Base-by-base conservation (phyloP, 2,113 vertebrate genomes). In the Istiophorus platypterus region DNA sequence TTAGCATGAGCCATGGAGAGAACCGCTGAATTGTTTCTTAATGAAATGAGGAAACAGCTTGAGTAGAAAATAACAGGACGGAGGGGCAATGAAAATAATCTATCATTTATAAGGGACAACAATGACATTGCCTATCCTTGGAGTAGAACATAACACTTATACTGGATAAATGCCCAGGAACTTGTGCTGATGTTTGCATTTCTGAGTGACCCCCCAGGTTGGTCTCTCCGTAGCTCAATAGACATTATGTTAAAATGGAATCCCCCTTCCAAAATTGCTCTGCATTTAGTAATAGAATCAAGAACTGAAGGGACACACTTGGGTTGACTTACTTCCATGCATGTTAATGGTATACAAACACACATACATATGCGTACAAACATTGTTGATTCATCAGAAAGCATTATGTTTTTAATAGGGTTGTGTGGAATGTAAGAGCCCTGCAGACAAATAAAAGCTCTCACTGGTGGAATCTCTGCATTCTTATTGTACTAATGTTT, bases 121-220 rank as follows among this genome's bases (percentile, higher is more conserved):
- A 72, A 68, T 77, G 85, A 79, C 89, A 84, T 87, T 81, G 76
- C n/a, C 31, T 64, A 42, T 88, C 85, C 80, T 88, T 84, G 79
- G 52, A 70, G 59, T 54, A 45, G 63, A 78, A 70, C 69, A 69
- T 64, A 72, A 65, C 80, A 59, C 56, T 42, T 29, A n/a, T 51
- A 27, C 80, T 89, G 76, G 85, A 78, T 72, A 58, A 83, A 68
- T 31, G 85, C 81, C 66, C 34, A 6, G 24, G 27, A 66, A 52
- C 45, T 80, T 66, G 20, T 80, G 88, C 86, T 89, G 86, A 91
- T 52, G 83, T 78, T 54, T 76, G 86, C 85, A 81, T 86, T 63
- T 88, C 52, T 41, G 15, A 49, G 45, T 74, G 63, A 83, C 78
- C 76, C 39, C 11, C 3, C 0, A 24, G 74, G 63, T 85, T 41